Conservation (phyloP, 2,113 vertebrate genomes). For the Myiozetetes cayanensis region DNA sequence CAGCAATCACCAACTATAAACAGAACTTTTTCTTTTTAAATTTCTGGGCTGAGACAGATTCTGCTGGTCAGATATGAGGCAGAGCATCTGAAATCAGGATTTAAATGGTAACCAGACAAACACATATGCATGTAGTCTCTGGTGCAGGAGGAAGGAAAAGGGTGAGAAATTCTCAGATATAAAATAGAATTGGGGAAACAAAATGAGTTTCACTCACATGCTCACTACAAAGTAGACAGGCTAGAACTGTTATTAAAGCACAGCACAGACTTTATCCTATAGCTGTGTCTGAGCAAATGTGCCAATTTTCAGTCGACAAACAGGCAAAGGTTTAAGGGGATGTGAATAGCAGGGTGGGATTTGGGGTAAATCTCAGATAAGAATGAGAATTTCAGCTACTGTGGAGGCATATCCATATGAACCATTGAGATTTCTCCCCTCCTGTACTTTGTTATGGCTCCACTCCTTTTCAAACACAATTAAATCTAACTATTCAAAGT, state of each 20-base stretch:
- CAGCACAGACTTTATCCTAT: not conserved
- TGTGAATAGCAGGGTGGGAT: not conserved
- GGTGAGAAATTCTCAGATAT: not conserved
- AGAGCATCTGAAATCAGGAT: not conserved
- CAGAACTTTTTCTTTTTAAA: not conserved
- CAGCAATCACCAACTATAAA: not conserved
- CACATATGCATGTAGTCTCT: not conserved
- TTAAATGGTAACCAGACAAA: not conserved
- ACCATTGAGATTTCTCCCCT: not conserved
- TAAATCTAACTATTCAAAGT: not conserved
- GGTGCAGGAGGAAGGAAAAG: not conserved
- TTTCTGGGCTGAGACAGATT: not conserved
- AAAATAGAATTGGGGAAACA: not conserved
- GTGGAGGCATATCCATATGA: not conserved
- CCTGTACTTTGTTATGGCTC: not conserved
- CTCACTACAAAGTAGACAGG: not conserved
- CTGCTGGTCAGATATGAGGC: not conserved
- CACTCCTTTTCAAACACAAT: not conserved
- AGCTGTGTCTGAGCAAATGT: not conserved
- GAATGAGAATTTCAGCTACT: not conserved
- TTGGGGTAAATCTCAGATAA: not conserved
- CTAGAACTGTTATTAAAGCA: not conserved
- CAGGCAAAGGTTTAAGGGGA: not conserved
- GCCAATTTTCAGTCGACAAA: not conserved
- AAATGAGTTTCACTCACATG: not conserved